Conservation (phyloP, 2,888 invertebrate genomes). For the Miltochrista miniata region DNA sequence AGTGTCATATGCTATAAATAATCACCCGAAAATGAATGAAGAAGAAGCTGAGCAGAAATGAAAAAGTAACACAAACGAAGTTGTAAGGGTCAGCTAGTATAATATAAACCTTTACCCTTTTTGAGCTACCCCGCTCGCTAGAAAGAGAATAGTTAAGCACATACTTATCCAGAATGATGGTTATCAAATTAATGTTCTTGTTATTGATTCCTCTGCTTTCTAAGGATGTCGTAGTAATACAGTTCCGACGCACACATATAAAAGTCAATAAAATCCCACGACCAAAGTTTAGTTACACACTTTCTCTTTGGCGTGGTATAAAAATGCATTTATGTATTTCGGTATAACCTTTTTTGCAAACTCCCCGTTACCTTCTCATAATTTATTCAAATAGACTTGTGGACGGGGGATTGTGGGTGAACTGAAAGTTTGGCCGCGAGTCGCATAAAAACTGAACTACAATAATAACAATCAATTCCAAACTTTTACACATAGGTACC, state of each 20-base stretch:
- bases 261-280: constrained; percentile 15
- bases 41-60: no score
- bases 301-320: constrained; percentile 26
- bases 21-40: no score
- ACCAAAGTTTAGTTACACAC: constrained; percentile 27
- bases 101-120: no score
- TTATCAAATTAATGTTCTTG: no score
- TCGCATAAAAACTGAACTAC: constrained; percentile 38
- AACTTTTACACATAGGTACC: constrained; percentile 28
- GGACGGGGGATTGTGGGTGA: constrained; percentile 43
- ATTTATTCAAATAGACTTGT: constrained; percentile 51
- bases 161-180: no score
- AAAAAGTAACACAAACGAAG: no score
- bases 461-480: constrained; percentile 40
- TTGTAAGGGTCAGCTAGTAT: no score
- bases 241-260: constrained; percentile 10
- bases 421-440: constrained; percentile 40
- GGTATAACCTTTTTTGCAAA: constrained; percentile 37
- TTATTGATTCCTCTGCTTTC: background rate
- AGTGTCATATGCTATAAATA: no score
- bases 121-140: no score
- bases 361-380: constrained; percentile 38
- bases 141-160: no score
- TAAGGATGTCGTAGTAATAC: background rate
- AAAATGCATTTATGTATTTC: constrained; percentile 34